Evolutionary conservation across 1,140 invertebrate genomes (phyloP).

Genomic region (Lycorma delicatula): DNA sequence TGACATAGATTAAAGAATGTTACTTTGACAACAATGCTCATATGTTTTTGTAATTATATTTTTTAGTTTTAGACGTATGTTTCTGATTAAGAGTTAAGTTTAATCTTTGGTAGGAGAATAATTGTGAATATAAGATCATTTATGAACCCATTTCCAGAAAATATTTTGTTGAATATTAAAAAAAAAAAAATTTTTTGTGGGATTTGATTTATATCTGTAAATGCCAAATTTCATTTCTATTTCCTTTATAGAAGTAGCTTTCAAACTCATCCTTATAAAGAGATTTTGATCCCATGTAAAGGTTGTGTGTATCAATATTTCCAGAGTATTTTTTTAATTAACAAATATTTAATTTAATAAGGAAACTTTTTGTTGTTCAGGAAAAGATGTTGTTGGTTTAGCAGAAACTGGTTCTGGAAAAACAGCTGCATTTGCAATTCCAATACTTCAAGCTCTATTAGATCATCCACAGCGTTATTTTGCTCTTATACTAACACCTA

Average conservation of each 20-base stretch:
- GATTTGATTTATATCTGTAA: not conserved
- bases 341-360: not conserved
- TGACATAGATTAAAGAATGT: too few species aligned
- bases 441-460: slow-evolving; percentile 84
- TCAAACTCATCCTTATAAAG: not conserved
- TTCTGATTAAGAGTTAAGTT: too few species aligned
- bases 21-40: too few species aligned
- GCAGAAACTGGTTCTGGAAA: slow-evolving; percentile 98
- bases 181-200: not conserved
- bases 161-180: too few species aligned
- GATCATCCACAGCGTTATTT: slow-evolving; percentile 90
- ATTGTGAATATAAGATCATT: too few species aligned
- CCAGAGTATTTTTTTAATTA: not conserved
- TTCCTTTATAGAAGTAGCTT: not conserved
- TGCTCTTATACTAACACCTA: slow-evolving; percentile 90
- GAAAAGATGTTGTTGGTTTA: slow-evolving; percentile 90
- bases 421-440: slow-evolving; percentile 93
- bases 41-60: too few species aligned
- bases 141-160: too few species aligned
- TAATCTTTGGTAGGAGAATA: too few species aligned
- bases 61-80: too few species aligned
- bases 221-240: not conserved
- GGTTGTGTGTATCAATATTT: not conserved
- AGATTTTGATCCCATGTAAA: not conserved
- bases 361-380: slow-evolving; percentile 33